Evolutionary conservation across 2,888 invertebrate genomes (phyloP).

Genomic region (Archips xylosteana): DNA sequence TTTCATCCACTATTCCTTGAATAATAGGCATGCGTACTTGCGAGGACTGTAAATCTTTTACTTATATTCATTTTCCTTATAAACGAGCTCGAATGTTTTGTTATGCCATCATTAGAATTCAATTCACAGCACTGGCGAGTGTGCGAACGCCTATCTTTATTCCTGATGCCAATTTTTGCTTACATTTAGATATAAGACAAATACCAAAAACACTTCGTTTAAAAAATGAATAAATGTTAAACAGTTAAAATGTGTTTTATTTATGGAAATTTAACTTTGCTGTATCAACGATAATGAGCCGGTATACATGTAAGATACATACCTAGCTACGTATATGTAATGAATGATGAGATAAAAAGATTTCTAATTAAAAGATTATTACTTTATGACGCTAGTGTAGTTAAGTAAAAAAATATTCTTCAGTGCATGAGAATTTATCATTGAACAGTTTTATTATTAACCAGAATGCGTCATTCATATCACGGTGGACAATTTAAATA

Average conservation of each 20-base stretch:
- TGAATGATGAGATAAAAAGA: neutral
- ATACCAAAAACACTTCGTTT: no score
- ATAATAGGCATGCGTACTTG: conserved; percentile 46
- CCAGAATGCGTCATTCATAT: neutral
- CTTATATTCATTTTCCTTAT: conserved; percentile 52
- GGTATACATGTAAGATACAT: no score
- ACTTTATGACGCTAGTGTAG: neutral
- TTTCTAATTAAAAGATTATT: neutral
- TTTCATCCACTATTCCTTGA: conserved; percentile 39
- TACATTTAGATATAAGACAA: neutral
- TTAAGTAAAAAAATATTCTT: neutral
- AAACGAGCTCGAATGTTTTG: conserved; percentile 50
- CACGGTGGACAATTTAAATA: neutral
- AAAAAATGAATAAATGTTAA: no score
- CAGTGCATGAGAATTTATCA: neutral
- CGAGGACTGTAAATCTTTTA: conserved; percentile 46
- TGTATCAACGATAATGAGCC: no score
- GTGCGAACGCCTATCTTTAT: conserved; percentile 47
- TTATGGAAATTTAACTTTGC: no score
- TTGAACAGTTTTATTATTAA: neutral
- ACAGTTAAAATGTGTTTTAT: no score
- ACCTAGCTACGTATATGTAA: neutral
- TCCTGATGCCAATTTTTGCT: conserved; percentile 52
- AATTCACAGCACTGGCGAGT: conserved; percentile 47
- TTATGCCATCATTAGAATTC: conserved; percentile 56